Conservation (phyloP, 2,113 vertebrate species). For the Xiphophorus hellerii region DNA sequence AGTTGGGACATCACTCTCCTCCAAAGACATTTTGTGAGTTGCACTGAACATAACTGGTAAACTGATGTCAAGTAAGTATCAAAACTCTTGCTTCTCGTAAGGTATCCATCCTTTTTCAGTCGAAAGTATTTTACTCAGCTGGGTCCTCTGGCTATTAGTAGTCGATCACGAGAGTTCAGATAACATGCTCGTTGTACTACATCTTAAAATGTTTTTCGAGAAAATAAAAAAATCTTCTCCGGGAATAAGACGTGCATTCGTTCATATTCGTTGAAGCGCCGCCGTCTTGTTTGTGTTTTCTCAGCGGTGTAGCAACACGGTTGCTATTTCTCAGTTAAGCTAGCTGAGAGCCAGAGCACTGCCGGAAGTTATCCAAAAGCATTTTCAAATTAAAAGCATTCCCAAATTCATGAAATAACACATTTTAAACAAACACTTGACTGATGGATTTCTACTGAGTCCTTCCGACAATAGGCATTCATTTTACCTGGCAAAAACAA, state of each 20-base stretch:
- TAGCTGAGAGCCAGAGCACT: neutral
- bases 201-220: neutral
- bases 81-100: constrained; percentile 25
- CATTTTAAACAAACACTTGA: too few species aligned
- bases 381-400: constrained; percentile 31
- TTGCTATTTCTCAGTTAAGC: constrained; percentile 21
- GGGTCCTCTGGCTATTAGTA: neutral
- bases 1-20: constrained; percentile 70
- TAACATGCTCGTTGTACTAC: constrained; percentile 38
- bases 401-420: too few species aligned
- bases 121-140: constrained; percentile 6
- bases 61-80: constrained; percentile 30
- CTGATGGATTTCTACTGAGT: too few species aligned
- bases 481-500: too few species aligned
- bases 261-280: neutral
- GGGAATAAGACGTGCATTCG: neutral
- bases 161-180: constrained; percentile 34
- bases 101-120: constrained; percentile 30
- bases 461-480: too few species aligned
- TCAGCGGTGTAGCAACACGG: constrained; percentile 71
- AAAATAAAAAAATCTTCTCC: too few species aligned
- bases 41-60: constrained; percentile 17
- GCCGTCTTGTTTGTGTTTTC: constrained; percentile 35
- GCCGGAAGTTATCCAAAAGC: accelerated
- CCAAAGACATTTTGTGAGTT: constrained; percentile 64